phyloP scores from a whole-genome alignment of 2,113 vertebrate species.

The Sarotherodon lohbergeri region DNA sequence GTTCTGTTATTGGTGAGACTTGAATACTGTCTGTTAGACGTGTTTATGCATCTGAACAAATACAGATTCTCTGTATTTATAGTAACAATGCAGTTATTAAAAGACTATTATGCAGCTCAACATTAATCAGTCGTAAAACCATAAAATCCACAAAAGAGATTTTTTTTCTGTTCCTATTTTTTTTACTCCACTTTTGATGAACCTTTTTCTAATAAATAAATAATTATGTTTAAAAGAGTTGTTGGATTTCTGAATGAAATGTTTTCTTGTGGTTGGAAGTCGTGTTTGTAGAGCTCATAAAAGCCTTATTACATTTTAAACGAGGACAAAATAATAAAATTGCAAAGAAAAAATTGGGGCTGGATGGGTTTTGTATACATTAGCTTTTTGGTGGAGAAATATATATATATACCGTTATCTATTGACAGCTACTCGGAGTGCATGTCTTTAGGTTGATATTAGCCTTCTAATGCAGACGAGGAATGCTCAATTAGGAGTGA shows the following conservation, averaged over 20 bases:
- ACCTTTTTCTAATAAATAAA: background rate
- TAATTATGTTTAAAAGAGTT: background rate
- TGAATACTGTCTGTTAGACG: background rate
- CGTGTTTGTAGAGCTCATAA: background rate
- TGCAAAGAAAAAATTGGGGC: background rate
- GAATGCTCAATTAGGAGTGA: conserved; percentile 9
- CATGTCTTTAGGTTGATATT: conserved; percentile 38
- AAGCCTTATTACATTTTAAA: background rate
- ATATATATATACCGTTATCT: conserved; percentile 26
- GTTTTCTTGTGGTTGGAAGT: background rate
- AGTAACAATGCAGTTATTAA: background rate
- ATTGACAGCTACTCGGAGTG: conserved; percentile 19
- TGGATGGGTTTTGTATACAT: background rate
- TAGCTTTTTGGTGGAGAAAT: background rate
- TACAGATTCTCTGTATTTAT: background rate
- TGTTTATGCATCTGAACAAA: background rate
- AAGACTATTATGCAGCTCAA: background rate
- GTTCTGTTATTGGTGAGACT: background rate
- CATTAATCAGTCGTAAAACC: background rate
- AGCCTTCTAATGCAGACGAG: background rate
- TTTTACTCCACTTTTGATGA: background rate
- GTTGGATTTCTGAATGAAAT: fast-evolving
- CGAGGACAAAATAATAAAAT: background rate
- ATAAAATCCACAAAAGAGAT: background rate
- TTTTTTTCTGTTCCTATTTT: background rate